phyloP scores from a whole-genome alignment of 2,797 vertebrate genomes.

The Chelonia mydas region DNA sequence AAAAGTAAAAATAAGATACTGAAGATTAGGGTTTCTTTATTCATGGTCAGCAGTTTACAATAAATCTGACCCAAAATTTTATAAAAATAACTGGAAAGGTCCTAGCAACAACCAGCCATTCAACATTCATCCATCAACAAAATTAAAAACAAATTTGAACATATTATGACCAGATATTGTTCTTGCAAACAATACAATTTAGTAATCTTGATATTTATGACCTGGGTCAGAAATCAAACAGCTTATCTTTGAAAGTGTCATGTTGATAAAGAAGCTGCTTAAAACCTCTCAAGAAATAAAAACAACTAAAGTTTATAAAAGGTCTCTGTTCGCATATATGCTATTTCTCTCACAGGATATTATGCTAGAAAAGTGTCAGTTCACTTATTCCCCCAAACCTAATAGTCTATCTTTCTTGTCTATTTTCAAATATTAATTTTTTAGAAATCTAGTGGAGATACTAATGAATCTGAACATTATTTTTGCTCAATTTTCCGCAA shows the following conservation, averaged over 20 bases:
- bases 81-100: too few relatives aligned
- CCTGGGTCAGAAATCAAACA: neutral
- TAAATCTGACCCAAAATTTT: too few relatives aligned
- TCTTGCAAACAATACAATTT: neutral
- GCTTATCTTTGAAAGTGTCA: neutral
- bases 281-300: neutral
- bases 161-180: neutral
- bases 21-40: too few relatives aligned
- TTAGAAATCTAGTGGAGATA: neutral
- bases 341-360: neutral
- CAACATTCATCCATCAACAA: too few relatives aligned
- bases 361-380: neutral
- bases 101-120: too few relatives aligned
- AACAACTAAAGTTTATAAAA: neutral
- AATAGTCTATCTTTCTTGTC: neutral
- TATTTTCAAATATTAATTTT: neutral
- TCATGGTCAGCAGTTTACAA: too few relatives aligned
- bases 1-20: too few relatives aligned
- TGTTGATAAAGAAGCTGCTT: neutral
- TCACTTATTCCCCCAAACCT: too few relatives aligned
- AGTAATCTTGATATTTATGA: neutral
- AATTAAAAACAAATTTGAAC: too few relatives aligned
- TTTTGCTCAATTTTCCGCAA: neutral
- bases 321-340: neutral
- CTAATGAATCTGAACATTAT: neutral